Base-by-base conservation (phyloP, 2,888 invertebrate species). In the Hymenopus coronatus region DNA sequence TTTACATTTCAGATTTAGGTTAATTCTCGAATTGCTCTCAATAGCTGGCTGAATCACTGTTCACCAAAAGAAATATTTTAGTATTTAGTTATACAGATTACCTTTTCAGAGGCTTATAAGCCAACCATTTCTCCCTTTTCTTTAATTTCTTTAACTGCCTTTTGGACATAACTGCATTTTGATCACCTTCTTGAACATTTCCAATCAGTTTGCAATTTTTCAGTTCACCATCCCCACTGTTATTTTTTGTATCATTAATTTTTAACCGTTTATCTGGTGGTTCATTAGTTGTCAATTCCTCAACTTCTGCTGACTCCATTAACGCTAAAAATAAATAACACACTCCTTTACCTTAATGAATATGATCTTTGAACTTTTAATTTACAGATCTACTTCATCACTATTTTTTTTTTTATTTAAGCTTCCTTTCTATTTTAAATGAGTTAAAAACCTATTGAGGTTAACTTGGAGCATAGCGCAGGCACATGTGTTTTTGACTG, bases 101-200 rank as follows among this genome's bases (percentile, higher is more conserved):
- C 94, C 97, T 95, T 92, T 96, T 97, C 90, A 95, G 94, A 84
- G 95, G 94, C 92, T 97, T 97, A 27, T 94, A 93, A 91, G 95
- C 95, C 91, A 96, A 94, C 96, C 97, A 97, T 93, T 96, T 96
- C 46, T 96, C 95, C 92, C 95, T 95, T 92, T 96, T 97, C 90
- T 94, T 93, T 92, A 96, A 94, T 92, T 95, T 96, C 90, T 97
- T 96, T 92, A 96, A 93, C 92, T 96, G 96, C 91, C 94, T 95
- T 93, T 96, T 97, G 4, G 93, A 93, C 86, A 93, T 88, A 70
- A 70, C 87, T 40, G 84, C 40, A 33, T 14, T 7, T n/a, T 85
- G 14, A 8, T 54, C 2, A 54, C 25, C 20, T 86, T 86, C 88
- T 20, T 25, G 54, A 28, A 33, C 83, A 27, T 4, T 84, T 8